phyloP scores from a whole-genome alignment of 2,888 invertebrate genomes.

The Anoncus sp. region DNA sequence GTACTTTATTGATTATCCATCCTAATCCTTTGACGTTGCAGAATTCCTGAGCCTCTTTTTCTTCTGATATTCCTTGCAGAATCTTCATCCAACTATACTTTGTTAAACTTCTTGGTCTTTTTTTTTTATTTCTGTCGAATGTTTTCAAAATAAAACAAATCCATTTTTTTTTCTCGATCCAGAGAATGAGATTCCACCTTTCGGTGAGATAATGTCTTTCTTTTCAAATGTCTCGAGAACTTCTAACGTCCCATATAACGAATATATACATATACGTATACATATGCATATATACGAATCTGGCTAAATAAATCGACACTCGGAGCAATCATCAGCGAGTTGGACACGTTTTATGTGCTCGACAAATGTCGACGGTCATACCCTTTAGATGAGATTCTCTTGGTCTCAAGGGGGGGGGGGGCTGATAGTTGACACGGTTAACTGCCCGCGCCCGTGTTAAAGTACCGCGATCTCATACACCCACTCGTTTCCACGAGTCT shows the following conservation, averaged over 20 bases:
- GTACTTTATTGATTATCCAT: too few species aligned
- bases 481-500: conserved; percentile 10
- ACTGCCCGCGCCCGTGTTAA: conserved; percentile 27
- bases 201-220: conserved; percentile 5
- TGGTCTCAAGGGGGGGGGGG: conserved; percentile 14
- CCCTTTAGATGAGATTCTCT: conserved; percentile 51
- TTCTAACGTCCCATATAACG: conserved; percentile 37
- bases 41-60: too few species aligned
- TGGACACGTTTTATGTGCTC: conserved; percentile 60
- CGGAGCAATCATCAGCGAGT: conserved; percentile 11
- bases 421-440: conserved; percentile 35
- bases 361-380: conserved; percentile 49
- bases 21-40: too few species aligned
- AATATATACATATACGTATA: not conserved
- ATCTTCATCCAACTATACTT: too few species aligned
- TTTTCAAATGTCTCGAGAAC: conserved; percentile 30
- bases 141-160: not conserved
- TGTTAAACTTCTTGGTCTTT: too few species aligned
- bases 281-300: not conserved
- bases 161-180: not conserved
- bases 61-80: too few species aligned
- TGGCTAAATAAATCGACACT: conserved; percentile 16
- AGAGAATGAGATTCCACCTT: conserved; percentile 5
- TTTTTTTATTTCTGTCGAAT: not conserved
- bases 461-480: conserved; percentile 25